Evolutionary conservation across 2,113 vertebrate genomes (phyloP).

Genomic region (Rhagologus leucostigma): DNA sequence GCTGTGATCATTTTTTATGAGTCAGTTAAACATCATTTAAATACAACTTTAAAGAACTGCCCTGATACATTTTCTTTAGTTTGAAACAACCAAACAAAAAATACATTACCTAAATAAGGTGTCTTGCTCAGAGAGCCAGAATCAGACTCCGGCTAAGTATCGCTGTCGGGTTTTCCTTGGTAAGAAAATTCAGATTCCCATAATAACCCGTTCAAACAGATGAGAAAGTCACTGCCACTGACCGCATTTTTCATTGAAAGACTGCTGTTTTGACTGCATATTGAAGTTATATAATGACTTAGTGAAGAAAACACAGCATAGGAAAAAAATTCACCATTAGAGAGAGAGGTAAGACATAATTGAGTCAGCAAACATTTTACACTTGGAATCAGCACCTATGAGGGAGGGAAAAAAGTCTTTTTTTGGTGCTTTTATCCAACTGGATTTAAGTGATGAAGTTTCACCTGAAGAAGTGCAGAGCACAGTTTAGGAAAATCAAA

Average conservation of each 20-base stretch:
- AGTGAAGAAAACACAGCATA: not conserved
- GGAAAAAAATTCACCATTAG: not conserved
- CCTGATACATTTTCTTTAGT: not conserved
- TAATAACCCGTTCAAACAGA: not conserved
- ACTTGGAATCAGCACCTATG: not conserved
- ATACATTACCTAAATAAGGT: not conserved
- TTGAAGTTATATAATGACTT: not conserved
- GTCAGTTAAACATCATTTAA: not conserved
- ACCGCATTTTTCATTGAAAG: not conserved
- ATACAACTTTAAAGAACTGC: not conserved
- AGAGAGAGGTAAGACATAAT: not conserved
- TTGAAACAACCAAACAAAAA: not conserved
- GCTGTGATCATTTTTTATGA: not conserved
- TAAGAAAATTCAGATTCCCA: not conserved
- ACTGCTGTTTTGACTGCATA: not conserved
- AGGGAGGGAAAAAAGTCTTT: fast-evolving
- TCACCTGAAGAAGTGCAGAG: not conserved
- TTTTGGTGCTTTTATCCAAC: not conserved
- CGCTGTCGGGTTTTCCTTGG: not conserved
- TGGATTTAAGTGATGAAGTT: not conserved
- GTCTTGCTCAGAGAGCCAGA: not conserved
- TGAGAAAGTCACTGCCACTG: not conserved
- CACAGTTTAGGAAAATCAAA: not conserved
- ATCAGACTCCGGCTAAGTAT: not conserved
- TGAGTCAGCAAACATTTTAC: not conserved